Percentiles rank a stretch among this genome's conserved stretches.
Conservation (phyloP, 2,797 vertebrate species). For the Lepus townsendii region DNA sequence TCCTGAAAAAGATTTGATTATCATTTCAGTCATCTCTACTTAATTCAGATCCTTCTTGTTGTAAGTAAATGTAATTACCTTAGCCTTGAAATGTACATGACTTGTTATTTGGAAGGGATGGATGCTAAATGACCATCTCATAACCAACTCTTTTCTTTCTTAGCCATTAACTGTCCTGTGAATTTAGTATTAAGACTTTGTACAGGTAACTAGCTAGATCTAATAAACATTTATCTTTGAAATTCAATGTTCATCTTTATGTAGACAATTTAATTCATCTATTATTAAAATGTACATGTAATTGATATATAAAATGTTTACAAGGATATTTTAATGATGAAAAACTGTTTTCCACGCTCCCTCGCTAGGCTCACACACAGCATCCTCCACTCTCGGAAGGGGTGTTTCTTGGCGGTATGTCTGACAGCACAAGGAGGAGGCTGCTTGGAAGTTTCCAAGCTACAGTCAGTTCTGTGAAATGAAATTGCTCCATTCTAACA, state of each 20-base stretch:
- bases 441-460: background rate
- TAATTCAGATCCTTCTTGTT: background rate
- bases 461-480: conserved; percentile 6
- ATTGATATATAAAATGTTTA: background rate
- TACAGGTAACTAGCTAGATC: conserved; percentile 38
- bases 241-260: conserved; percentile 60
- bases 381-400: background rate
- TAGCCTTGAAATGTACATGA: background rate
- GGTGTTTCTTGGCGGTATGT: background rate
- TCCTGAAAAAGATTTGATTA: background rate
- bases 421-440: conserved; percentile 4
- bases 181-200: conserved; percentile 45
- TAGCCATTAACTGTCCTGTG: conserved; percentile 35
- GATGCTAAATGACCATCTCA: background rate
- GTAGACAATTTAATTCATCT: background rate
- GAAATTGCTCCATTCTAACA: conserved; percentile 69
- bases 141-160: background rate
- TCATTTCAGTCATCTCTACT: background rate
- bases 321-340: conserved; percentile 16
- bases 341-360: background rate
- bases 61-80: conserved; percentile 25
- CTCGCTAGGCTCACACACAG: background rate
- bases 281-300: background rate
- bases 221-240: conserved; percentile 61
- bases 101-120: conserved; percentile 44